Conservation (phyloP, 23 tunicate genomes). For the Aplidium turbinatum region DNA sequence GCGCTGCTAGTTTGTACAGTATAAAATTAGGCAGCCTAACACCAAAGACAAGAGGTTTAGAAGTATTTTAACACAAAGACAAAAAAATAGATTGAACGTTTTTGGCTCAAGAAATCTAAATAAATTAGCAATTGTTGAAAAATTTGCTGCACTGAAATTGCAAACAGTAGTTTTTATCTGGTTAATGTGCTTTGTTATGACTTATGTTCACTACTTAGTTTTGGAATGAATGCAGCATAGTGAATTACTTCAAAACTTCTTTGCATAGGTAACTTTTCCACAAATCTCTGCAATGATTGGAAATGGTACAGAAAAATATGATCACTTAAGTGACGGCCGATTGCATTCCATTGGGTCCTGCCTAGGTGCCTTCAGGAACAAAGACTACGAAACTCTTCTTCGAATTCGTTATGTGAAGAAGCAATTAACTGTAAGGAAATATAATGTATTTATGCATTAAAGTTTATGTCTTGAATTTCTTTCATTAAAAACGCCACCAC, state of each 20-base stretch:
- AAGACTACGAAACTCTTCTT: slow-evolving; percentile 66
- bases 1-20: too few relatives aligned
- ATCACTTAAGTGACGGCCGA: slow-evolving; percentile 59
- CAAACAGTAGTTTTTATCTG: too few relatives aligned
- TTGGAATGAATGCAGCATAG: too few relatives aligned
- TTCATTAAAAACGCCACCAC: too few relatives aligned
- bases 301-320: slow-evolving; percentile 68
- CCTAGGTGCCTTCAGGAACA: slow-evolving; percentile 75
- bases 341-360: slow-evolving; percentile 63
- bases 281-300: slow-evolving; percentile 79
- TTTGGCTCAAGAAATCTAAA: neutral
- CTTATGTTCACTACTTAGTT: too few relatives aligned
- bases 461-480: too few relatives aligned
- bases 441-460: too few relatives aligned
- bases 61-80: too few relatives aligned
- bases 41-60: too few relatives aligned
- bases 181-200: too few relatives aligned
- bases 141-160: too few relatives aligned
- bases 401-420: slow-evolving; percentile 55
- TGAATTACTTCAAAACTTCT: neutral
- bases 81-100: neutral
- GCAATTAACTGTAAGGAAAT: slow-evolving; percentile 47
- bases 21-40: too few relatives aligned
- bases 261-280: slow-evolving; percentile 61
- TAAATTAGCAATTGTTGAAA: neutral